Base-by-base conservation (phyloP, 2,113 vertebrate species). In the Trinectes maculatus region DNA sequence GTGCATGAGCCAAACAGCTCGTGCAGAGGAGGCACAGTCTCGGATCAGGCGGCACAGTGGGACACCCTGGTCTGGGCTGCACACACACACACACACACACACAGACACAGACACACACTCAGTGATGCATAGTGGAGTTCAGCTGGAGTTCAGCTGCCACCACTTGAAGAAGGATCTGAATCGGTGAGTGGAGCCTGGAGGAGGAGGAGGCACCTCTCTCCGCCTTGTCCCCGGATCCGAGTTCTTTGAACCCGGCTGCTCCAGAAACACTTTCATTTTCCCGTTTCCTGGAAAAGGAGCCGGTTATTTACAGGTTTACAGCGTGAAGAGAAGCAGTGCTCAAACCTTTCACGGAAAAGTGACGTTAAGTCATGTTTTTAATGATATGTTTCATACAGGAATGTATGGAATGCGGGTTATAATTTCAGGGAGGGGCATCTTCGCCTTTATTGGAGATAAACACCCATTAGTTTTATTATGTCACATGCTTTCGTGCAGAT, bases 221-320 rank as follows among this genome's bases (percentile, higher is more conserved):
- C 22, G n/a, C 19, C 26, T 16, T 21, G 16, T 62, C 37, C 44
- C 6, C 44, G 4, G 29, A 54, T 24, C 33, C 37, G 29, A 42
- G 9, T 6, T 28, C 24, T 49, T 58, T 55, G 46, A 21, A 43
- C 36, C 12, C 47, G 9, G 15, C 37, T 31, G 43, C 52, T 53
- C 22, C 19, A 22, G 55, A 58, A 67, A 70, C 6, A 61, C 54
- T 74, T 42, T 37, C 21, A 49, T 63, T 79, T 28, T 46, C 5
- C 3, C 2, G 9, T 37, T 56, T 21, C 22, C 31, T 34, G 1
- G 3, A 52, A 44, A 44, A n/a, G 7, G 5, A 47, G 47, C 24
- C 57, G 15, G 34, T 13, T 12, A 15, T 3, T 29, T 31, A n/a
- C 2, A n/a, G 26, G 8, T 48, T n/a, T 3, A 2, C 24, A 9